Percentiles rank a stretch among this genome's conserved stretches.
phyloP scores from a whole-genome alignment of 2,113 vertebrate species.

The Syrrhaptes paradoxus region DNA sequence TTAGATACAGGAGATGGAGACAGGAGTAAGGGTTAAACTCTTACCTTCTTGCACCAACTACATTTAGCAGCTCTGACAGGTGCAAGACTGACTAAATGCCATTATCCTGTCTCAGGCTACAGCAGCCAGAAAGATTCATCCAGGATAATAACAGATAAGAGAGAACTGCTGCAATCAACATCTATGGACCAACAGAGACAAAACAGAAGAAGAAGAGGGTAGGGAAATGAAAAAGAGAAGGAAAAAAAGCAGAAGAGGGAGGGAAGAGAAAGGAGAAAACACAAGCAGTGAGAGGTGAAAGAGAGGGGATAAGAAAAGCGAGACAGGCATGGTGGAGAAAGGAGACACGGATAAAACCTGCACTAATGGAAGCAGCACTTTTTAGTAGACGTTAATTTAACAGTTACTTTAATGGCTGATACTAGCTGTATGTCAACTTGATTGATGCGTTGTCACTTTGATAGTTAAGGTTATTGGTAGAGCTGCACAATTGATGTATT shows the following conservation, averaged over 20 bases:
- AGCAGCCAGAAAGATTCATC: not conserved
- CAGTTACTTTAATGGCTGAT: slow-evolving; percentile 72
- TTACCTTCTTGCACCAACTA: not conserved
- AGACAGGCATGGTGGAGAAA: not conserved
- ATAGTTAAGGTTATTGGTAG: slow-evolving; percentile 72
- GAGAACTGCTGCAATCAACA: not conserved
- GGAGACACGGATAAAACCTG: slow-evolving; percentile 16
- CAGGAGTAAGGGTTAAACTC: not conserved
- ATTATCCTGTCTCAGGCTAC: not conserved
- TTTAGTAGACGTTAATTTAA: slow-evolving; percentile 70
- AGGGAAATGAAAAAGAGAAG: not conserved
- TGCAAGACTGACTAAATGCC: slow-evolving; percentile 23
- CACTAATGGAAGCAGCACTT: slow-evolving; percentile 64
- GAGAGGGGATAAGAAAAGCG: not conserved
- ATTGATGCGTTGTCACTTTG: slow-evolving; percentile 69
- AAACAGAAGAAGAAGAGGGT: not conserved
- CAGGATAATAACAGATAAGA: not conserved
- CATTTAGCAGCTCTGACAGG: not conserved
- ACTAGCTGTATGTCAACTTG: slow-evolving; percentile 70
- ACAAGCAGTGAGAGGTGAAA: not conserved
- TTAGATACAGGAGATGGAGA: not conserved
- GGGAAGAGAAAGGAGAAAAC: not conserved
- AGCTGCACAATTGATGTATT: slow-evolving; percentile 65
- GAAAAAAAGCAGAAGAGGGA: not conserved
- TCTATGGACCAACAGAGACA: not conserved